phyloP scores from a whole-genome alignment of 2,888 invertebrate species.

The Sarcophaga carnaria region DNA sequence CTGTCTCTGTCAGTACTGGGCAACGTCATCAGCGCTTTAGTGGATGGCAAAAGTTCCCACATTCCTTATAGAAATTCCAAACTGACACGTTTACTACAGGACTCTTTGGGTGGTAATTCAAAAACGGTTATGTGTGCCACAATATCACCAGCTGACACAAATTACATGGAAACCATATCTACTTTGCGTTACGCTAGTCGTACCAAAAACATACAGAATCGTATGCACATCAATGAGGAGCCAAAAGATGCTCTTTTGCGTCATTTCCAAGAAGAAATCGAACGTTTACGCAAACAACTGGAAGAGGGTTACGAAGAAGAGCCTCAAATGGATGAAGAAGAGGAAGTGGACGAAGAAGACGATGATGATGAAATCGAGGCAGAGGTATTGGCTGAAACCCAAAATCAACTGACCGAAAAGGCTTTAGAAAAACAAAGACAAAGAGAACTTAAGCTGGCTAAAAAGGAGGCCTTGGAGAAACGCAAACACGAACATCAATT shows the following conservation, averaged over 20 bases:
- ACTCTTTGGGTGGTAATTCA: slow-evolving; percentile 98
- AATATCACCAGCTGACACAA: slow-evolving; percentile 97
- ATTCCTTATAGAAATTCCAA: slow-evolving; percentile 99
- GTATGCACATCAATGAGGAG: slow-evolving; percentile 97
- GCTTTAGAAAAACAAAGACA: slow-evolving; percentile 82
- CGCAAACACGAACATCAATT: slow-evolving; percentile 87
- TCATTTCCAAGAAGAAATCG: slow-evolving; percentile 98
- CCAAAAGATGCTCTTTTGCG: slow-evolving; percentile 97
- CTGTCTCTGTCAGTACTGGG: slow-evolving; percentile 97
- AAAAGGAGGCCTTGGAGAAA: slow-evolving; percentile 86
- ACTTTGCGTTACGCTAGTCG: slow-evolving; percentile 98
- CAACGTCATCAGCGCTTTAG: slow-evolving; percentile 98
- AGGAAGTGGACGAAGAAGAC: slow-evolving; percentile 78
- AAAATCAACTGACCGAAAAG: slow-evolving; percentile 82
- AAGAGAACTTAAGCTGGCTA: slow-evolving; percentile 83
- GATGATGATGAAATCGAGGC: slow-evolving; percentile 83
- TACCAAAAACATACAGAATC: slow-evolving; percentile 98
- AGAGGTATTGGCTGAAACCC: slow-evolving; percentile 83
- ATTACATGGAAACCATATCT: slow-evolving; percentile 98
- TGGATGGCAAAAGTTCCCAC: slow-evolving; percentile 98
- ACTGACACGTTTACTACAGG: slow-evolving; percentile 95
- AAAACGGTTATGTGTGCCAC: slow-evolving; percentile 98
- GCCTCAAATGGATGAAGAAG: slow-evolving; percentile 76
- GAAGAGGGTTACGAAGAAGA: slow-evolving; percentile 85
- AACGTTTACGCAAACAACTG: slow-evolving; percentile 92